Conservation (phyloP, 2,113 vertebrate genomes). For the Atractosteus spatula region DNA sequence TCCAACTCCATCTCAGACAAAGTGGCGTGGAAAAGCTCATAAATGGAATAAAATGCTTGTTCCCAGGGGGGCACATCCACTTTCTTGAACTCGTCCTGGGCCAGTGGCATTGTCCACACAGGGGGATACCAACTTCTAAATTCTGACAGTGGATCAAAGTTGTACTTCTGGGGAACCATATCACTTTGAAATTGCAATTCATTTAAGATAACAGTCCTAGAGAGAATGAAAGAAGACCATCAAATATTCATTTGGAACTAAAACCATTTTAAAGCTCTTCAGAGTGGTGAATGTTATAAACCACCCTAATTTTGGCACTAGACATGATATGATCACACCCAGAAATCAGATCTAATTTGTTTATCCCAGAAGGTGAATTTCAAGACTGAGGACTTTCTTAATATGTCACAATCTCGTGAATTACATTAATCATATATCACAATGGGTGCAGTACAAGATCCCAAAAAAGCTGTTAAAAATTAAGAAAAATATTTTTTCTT, state of each 20-base stretch:
- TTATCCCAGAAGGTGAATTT: too few relatives aligned
- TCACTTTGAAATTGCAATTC: neutral
- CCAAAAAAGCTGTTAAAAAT: too few relatives aligned
- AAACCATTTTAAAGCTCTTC: neutral
- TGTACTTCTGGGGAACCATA: constrained; percentile 28
- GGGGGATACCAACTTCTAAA: constrained; percentile 54
- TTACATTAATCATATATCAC: too few relatives aligned
- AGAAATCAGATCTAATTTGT: too few relatives aligned
- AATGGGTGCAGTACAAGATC: too few relatives aligned
- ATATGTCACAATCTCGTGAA: too few relatives aligned
- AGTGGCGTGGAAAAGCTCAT: constrained; percentile 34
- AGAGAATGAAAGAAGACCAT: neutral
- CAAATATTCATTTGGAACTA: too few relatives aligned
- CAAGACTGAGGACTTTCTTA: too few relatives aligned
- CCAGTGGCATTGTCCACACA: constrained; percentile 30
- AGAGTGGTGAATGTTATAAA: too few relatives aligned
- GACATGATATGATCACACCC: too few relatives aligned
- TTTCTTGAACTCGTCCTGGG: constrained; percentile 32
- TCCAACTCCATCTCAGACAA: constrained; percentile 39
- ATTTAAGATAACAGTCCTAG: constrained; percentile 35
- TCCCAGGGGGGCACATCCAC: constrained; percentile 35
- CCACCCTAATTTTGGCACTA: too few relatives aligned
- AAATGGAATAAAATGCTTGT: constrained; percentile 17
- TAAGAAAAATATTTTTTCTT: too few relatives aligned
- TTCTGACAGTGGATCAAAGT: constrained; percentile 42